These are phyloP conservation scores for Drosophila kohkoa DNA, from an alignment of 1,140 invertebrate genomes.

Conservation along the genomic window DNA sequence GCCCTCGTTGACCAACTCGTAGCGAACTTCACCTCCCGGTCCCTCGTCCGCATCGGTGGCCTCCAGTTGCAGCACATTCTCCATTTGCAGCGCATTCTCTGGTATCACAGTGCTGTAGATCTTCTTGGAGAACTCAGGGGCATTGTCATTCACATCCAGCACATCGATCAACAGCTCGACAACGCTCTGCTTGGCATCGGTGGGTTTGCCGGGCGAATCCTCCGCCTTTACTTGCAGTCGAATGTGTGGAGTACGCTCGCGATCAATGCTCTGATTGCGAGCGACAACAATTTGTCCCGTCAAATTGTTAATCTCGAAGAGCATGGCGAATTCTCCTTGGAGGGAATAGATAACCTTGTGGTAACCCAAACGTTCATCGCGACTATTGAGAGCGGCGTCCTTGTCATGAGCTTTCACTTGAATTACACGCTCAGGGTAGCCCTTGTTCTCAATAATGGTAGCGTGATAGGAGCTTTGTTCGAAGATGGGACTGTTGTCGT, in stretches of 20 bases:
- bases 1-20: conserved; percentile 90
- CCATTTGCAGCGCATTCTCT: conserved; percentile 90
- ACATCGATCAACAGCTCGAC: conserved; percentile 90
- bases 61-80: conserved; percentile 90
- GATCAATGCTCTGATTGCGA: conserved; percentile 89
- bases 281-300: conserved; percentile 89
- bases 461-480: conserved; percentile 89
- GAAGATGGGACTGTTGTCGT: conserved; percentile 92
- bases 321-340: conserved; percentile 89
- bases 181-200: conserved; percentile 87
- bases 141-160: conserved; percentile 93
- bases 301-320: conserved; percentile 89
- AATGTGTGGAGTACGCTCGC: conserved; percentile 90
- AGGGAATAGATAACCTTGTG: conserved; percentile 89
- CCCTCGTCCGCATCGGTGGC: conserved; percentile 92
- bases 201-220: conserved; percentile 89
- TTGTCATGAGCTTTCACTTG: conserved; percentile 90
- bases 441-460: conserved; percentile 89
- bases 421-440: conserved; percentile 89
- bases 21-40: conserved; percentile 88
- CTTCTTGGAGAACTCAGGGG: conserved; percentile 85
- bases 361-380: conserved; percentile 88
- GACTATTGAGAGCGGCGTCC: conserved; percentile 88
- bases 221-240: conserved; percentile 90
- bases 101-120: conserved; percentile 86